These are phyloP conservation scores for Denticeps clupeoides DNA, from an alignment of 2,797 vertebrate genomes.

Conservation along the genomic window DNA sequence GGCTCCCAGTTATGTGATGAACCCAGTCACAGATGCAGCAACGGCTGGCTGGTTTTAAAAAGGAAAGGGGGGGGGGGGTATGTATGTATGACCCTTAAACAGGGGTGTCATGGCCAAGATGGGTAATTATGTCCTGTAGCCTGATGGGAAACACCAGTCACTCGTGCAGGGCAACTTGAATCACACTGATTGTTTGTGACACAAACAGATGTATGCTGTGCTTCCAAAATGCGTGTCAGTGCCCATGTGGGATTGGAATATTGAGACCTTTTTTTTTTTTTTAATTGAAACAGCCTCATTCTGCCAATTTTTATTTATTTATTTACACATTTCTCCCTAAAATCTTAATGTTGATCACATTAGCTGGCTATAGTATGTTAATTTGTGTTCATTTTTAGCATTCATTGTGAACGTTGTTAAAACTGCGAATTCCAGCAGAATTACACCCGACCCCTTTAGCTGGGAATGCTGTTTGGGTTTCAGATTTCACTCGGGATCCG, in stretches of 20 bases:
- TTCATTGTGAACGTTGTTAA: too few species aligned
- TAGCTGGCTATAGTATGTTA: too few species aligned
- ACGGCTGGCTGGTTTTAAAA: slow-evolving; percentile 49
- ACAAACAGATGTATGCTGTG: slow-evolving; percentile 52
- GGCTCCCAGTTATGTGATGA: slow-evolving; percentile 67
- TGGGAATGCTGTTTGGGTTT: slow-evolving; percentile 42
- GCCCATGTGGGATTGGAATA: slow-evolving; percentile 28
- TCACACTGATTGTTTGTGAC: slow-evolving; percentile 49
- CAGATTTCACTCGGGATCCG: slow-evolving; percentile 41
- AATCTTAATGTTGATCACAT: too few species aligned
- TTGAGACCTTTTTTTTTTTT: neutral
- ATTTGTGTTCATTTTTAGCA: too few species aligned
- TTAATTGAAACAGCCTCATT: slow-evolving; percentile 8
- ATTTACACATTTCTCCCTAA: too few species aligned
- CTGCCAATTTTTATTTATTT: too few species aligned
- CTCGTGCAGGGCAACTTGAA: slow-evolving; percentile 16
- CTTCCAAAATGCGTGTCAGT: too few species aligned
- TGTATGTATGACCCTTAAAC: slow-evolving; percentile 59
- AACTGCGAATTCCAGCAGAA: neutral
- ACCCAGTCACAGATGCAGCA: slow-evolving; percentile 59
- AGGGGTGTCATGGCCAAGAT: slow-evolving; percentile 55
- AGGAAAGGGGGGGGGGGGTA: slow-evolving; percentile 9
- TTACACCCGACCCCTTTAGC: slow-evolving; percentile 29
- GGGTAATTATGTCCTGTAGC: slow-evolving; percentile 50
- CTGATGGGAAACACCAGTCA: slow-evolving; percentile 22